A percentile compares a stretch with the other conserved stretches of the same genome.
These are phyloP conservation scores for Camelus dromedarius DNA, from an alignment of 2,113 vertebrate genomes.

Conservation along the genomic window DNA sequence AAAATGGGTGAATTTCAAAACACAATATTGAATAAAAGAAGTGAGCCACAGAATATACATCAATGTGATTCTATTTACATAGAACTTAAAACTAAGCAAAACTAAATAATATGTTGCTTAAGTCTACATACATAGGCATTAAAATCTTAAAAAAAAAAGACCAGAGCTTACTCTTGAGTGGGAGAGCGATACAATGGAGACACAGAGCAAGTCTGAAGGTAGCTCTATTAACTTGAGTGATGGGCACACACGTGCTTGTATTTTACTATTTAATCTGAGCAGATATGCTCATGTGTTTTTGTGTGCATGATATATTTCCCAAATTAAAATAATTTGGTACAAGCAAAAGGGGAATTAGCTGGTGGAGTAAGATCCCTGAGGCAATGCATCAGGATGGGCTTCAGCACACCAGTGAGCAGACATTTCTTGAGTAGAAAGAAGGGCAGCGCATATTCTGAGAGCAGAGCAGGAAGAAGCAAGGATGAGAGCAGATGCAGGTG, in stretches of 20 bases:
- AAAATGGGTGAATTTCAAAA: background rate
- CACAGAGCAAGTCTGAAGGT: background rate
- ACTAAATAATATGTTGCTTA: background rate
- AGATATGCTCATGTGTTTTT: background rate
- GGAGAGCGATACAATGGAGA: background rate
- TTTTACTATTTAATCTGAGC: background rate
- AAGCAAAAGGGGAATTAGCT: background rate
- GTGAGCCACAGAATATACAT: background rate
- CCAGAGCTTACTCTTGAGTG: background rate
- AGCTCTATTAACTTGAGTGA: background rate
- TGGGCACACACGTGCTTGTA: background rate
- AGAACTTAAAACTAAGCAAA: constrained; percentile 22
- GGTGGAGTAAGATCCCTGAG: background rate
- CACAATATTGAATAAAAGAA: background rate
- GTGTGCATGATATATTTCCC: background rate
- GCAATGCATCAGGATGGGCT: background rate
- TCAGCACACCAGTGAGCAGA: background rate
- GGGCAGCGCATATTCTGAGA: background rate
- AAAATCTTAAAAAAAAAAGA: background rate
- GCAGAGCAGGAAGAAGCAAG: background rate
- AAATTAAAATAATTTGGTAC: background rate
- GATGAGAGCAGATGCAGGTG: too few relatives aligned
- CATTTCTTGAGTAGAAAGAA: background rate
- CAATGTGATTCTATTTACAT: background rate
- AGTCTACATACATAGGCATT: background rate